Evolutionary conservation across 2,113 vertebrate species (phyloP), one percentile per base, ranked within the genome.

Genomic region (Willisornis vidua): DNA sequence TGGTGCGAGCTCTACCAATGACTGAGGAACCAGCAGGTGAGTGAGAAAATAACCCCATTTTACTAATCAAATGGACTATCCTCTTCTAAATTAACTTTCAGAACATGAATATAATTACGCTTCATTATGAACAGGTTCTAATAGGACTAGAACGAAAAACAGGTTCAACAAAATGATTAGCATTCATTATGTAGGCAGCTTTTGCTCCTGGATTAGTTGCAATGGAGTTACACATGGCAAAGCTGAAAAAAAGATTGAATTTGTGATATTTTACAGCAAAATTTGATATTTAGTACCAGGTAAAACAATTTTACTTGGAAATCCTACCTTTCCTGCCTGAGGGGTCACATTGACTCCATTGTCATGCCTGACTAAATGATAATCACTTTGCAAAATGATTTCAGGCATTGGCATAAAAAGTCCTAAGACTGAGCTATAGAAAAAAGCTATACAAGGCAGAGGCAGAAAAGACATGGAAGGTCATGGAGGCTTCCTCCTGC

Each of bases 241-340:
- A 1, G 4, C n/a, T 58, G 73, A 71, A 82, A 54, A 81, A 81
- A 85, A 74, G 31, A 85, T 4, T 52, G 54, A 33, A 79, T 94
- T 82, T 61, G 61, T 72, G 62, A 22, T 62, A 89, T 49, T 79
- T 71, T 82, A 45, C 45, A 59, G 77, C 3, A 14, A 91, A 68
- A 73, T 49, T 94, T 85, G 12, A 46, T 72, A 54, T 79, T 89
- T 68, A 51, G 25, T 54, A 72, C 41, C 29, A 85, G 61, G 31
- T 57, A 59, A 79, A 94, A 79, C 49, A 79, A 79, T n/a, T 94
- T 71, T 41, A 75, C 65, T 73, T 91, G 71, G 82, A 85, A 95
- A 87, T 65, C 28, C 15, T 85, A 24, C 39, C 54, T 45, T 82
- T 70, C 71, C 58, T 76, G 31, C 4, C 12, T 61, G 81, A 85